A percentile compares a stretch with the other conserved stretches of the same genome.
Conservation (phyloP, 2,888 invertebrate genomes). For the Cheilosia vernalis region DNA sequence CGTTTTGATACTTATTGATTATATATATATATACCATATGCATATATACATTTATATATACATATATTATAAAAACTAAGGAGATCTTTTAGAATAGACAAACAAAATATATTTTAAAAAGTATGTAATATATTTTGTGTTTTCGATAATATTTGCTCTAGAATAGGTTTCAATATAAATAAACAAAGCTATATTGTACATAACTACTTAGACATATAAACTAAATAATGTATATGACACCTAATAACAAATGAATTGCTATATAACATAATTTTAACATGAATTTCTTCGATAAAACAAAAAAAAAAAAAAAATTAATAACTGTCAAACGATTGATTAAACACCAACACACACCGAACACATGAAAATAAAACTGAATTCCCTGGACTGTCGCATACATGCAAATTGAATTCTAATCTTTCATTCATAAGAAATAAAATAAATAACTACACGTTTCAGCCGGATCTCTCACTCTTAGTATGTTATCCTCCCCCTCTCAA, state of each 20-base stretch:
- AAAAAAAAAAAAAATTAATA: no score
- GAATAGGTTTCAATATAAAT: slow-evolving; percentile 51
- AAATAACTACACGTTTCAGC: slow-evolving; percentile 16
- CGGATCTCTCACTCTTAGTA: slow-evolving; percentile 38
- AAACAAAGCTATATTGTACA: slow-evolving; percentile 23
- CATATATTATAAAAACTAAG: slow-evolving; percentile 34
- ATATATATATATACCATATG: slow-evolving; percentile 45
- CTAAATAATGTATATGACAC: slow-evolving; percentile 15
- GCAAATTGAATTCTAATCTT: slow-evolving; percentile 40
- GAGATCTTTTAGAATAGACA: slow-evolving; percentile 61
- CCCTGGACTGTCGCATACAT: slow-evolving; percentile 20
- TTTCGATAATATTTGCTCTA: slow-evolving; percentile 48
- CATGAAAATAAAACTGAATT: slow-evolving; percentile 34
- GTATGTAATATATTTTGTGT: slow-evolving; percentile 46
- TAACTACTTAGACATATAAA: slow-evolving; percentile 22
- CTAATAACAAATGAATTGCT: slow-evolving; percentile 47
- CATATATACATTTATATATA: slow-evolving; percentile 17
- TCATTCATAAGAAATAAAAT: slow-evolving; percentile 26
- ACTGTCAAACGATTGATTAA: slow-evolving; percentile 66
- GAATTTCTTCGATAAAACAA: slow-evolving; percentile 44
- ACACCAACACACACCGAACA: slow-evolving; percentile 1
- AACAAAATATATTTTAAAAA: slow-evolving; percentile 65
- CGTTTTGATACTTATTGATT: slow-evolving; percentile 22
- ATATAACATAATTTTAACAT: slow-evolving; percentile 37
- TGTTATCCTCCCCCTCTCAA: slow-evolving; percentile 22